Base-by-base conservation (phyloP, 2,113 vertebrate genomes). In the Piprites chloris region DNA sequence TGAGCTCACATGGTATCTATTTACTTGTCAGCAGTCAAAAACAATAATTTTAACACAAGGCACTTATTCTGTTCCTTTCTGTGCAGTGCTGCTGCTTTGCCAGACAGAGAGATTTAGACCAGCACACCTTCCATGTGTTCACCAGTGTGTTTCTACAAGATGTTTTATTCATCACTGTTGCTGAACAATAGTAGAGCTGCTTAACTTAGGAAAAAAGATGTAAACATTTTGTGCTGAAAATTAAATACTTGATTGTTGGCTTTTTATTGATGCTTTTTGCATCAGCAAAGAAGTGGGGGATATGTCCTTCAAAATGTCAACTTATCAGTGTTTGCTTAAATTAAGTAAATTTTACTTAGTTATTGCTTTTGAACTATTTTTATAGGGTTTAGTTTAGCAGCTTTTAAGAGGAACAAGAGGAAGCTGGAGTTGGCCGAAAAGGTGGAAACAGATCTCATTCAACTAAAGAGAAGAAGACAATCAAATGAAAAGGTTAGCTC, bases 361-460 rank as follows among this genome's bases (percentile, higher is more conserved):
- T 95, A 93, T 86, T 80, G 32, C 39, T 91, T 86, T 89, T 95
- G 61, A 94, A 95, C 73, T 97, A 74, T 96, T 98, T 97, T 97
- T 97, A 42, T 97, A 99, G 99, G 99, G 95, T 99, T 99, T 97
- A 99, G 99, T 98, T 98, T 99, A 97, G 99, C 99, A 96, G 99
- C 99, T 55, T 99, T 99, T 98, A 99, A 99, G 98, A 99, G 99
- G 98, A 99, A 99, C 98, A 99, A 99, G 96, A 98, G 99, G 96
- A 99, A 99, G 98, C 98, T 99, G 98, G 99, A 99, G 96, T 96
- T 99, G 95, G 99, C 99, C 26, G 99, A 99, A 98, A 99, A 98
- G 97, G 98, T 99, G 98, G 99, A 99, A 97, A 98, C 98, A 55
- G 99, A 99, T 97, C 98, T 98, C 78, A 98, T 98, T 97, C 98